Evolutionary conservation across 2,113 vertebrate species (phyloP).

Genomic region (Arenaria interpres): DNA sequence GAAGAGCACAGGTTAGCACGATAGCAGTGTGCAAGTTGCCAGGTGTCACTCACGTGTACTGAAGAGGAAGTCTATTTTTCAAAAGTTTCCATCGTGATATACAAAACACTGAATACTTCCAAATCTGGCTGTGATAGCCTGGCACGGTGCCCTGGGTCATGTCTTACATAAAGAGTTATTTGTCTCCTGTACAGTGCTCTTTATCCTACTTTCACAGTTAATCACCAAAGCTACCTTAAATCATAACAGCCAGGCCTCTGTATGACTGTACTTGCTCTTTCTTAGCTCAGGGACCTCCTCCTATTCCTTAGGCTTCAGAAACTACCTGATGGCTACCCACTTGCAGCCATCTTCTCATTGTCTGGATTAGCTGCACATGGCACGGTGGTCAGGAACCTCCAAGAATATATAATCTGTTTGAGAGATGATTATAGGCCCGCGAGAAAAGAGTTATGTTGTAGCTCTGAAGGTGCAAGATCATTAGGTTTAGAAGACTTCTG

Average conservation of each 20-base stretch:
- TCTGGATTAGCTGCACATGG: not conserved
- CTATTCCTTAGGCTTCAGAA: not conserved
- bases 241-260: not conserved
- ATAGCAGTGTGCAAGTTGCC: not conserved
- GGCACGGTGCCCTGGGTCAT: not conserved
- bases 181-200: not conserved
- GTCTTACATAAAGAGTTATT: not conserved
- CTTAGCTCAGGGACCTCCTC: not conserved
- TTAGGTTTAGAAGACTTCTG: not conserved
- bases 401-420: not conserved
- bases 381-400: not conserved
- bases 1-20: accelerated
- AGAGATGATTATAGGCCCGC: not conserved
- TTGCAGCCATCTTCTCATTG: not conserved
- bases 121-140: not conserved
- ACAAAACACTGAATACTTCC: not conserved
- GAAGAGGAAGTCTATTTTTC: not conserved
- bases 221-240: not conserved
- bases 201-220: not conserved
- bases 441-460: not conserved
- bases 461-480: not conserved
- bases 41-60: not conserved
- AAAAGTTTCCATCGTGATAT: not conserved
- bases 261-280: not conserved
- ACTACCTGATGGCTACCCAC: not conserved